These are phyloP conservation scores for Ictalurus punctatus DNA, from an alignment of 2,113 vertebrate species.

Conservation along the genomic window DNA sequence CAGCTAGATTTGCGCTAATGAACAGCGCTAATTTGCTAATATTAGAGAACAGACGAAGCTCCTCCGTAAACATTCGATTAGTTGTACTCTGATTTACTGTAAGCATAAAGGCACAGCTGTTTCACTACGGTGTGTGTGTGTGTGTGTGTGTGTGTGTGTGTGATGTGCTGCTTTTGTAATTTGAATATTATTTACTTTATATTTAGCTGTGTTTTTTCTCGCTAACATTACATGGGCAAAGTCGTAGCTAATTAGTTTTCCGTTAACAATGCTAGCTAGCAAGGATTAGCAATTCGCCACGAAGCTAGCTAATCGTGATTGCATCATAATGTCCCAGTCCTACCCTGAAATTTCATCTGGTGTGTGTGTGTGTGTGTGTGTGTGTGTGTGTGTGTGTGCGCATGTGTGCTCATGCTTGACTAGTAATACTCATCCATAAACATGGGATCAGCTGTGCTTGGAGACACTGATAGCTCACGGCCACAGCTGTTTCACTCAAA, in stretches of 20 bases:
- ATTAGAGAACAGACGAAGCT: background rate
- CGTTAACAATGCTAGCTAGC: background rate
- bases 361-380: background rate
- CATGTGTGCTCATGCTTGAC: background rate
- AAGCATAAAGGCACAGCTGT: background rate
- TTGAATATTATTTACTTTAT: background rate
- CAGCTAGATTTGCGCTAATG: background rate
- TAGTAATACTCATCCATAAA: conserved; percentile 17
- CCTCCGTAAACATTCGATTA: background rate
- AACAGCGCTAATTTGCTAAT: background rate
- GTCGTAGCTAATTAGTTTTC: background rate
- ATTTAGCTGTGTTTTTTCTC: background rate
- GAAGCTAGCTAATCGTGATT: background rate
- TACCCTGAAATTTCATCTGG: background rate
- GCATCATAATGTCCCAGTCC: background rate
- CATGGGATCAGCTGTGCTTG: conserved; percentile 2
- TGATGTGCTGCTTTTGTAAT: background rate
- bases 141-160: background rate
- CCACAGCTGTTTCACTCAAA: background rate
- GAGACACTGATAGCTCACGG: background rate
- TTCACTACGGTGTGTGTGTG: background rate
- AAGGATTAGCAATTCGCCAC: background rate
- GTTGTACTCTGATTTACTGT: background rate
- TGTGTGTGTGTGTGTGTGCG: background rate
- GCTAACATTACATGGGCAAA: background rate